Evolutionary conservation across 2,888 invertebrate species (phyloP).

Genomic region (Nemoura dubitans): DNA sequence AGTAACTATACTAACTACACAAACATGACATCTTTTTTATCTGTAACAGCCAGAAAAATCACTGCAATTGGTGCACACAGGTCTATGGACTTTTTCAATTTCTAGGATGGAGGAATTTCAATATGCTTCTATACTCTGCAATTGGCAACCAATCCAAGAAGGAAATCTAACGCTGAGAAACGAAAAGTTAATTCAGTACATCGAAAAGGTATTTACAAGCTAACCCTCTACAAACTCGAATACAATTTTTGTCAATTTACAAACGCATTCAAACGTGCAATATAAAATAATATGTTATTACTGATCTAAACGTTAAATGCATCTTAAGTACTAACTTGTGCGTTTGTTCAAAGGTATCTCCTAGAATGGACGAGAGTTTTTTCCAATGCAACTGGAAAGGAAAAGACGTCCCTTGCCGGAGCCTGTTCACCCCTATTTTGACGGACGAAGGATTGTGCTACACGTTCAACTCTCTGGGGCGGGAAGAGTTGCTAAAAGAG

Average conservation of each 20-base stretch:
- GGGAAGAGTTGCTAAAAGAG: slow-evolving; percentile 62
- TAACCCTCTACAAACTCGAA: not conserved
- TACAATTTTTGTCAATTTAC: slow-evolving; percentile 1
- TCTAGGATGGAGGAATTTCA: slow-evolving; percentile 9
- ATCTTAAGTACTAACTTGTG: not conserved
- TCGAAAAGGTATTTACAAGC: not conserved
- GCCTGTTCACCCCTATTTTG: slow-evolving; percentile 70
- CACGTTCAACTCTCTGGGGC: slow-evolving; percentile 72
- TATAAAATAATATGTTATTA: no score
- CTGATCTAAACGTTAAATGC: no score
- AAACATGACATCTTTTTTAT: no score
- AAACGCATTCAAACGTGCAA: no score
- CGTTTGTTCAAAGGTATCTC: not conserved
- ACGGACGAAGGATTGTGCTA: slow-evolving; percentile 78
- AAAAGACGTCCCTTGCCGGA: slow-evolving; percentile 63
- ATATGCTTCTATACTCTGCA: slow-evolving; percentile 66
- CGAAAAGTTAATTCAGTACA: slow-evolving; percentile 48
- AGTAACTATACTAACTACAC: slow-evolving; percentile 59
- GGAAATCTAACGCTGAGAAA: not conserved
- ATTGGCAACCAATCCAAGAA: slow-evolving; percentile 58
- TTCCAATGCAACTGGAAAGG: slow-evolving; percentile 68
- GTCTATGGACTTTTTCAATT: slow-evolving; percentile 53
- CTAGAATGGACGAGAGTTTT: slow-evolving; percentile 62
- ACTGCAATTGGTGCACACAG: no score
- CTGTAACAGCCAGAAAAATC: no score